Base-by-base conservation (phyloP, 2,888 invertebrate species). In the Microchrysa polita region DNA sequence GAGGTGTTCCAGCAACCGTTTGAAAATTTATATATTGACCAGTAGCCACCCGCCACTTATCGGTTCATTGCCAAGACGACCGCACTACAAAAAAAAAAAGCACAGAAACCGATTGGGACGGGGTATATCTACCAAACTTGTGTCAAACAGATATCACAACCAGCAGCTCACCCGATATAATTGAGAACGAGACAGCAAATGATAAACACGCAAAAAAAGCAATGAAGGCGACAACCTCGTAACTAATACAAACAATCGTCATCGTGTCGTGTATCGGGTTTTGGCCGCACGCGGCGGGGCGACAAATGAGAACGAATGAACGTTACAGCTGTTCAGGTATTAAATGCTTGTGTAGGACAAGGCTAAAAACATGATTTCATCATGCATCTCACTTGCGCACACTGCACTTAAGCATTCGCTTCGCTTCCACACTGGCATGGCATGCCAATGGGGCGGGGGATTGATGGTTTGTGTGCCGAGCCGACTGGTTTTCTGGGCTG, bases 131-230 rank as follows among this genome's bases (percentile, higher is more conserved):
- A 20, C 20, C 5, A 48, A n/a, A 55, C 18, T 20, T 16, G 52
- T 52, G 16, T 14, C 27, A 4, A 55, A 16, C 48, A 14, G 20
- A 34, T 34, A 22, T 61, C 27, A 5, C 2, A 2, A n/a, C 44
- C 12, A n/a, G n/a, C n/a, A n/a, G n/a, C n/a, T n/a, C n/a, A n/a
- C 65, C 20, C 22, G 22, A 34, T 40, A 34, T 65, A 48, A 65
- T 65, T 65, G 48, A 65, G 65, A 65, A 65, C 14, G 65, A 65
- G 65, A 65, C 65, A 65, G 44, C 65, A 65, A 65, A 65, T 65
- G 65, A 48, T n/a, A 22, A 65, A 65, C 65, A 65, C 20, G 65
- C 4, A 65, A 65, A 65, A 65, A n/a, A 65, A 65, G 34, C 42
- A 22, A 34, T 34, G 48, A 65, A 61, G 27, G 16, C 48, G 42